These are phyloP conservation scores for Montipora capricornis DNA, from an alignment of 64 coral and sea anemone genomes.

Conservation along the genomic window DNA sequence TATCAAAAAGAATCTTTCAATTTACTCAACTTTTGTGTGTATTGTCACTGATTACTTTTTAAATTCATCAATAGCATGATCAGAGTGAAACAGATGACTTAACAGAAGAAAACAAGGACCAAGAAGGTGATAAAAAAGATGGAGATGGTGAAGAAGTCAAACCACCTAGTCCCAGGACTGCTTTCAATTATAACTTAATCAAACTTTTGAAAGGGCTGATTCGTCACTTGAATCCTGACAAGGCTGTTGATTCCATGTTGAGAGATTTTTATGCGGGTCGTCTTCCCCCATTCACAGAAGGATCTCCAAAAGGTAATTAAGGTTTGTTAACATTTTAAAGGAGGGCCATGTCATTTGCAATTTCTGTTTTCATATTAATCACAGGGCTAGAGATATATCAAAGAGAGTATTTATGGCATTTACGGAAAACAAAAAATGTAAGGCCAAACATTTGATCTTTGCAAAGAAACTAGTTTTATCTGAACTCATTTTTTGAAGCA, in stretches of 20 bases:
- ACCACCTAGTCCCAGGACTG: constrained; percentile 39
- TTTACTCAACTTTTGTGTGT: neutral
- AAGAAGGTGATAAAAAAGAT: constrained; percentile 29
- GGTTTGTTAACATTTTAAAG: neutral
- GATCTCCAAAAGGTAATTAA: constrained; percentile 32
- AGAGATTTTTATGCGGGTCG: constrained; percentile 50
- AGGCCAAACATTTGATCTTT: no score
- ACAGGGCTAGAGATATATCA: no score
- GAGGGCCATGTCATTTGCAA: no score
- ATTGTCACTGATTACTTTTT: neutral
- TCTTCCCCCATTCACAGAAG: neutral
- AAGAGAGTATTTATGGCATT: no score
- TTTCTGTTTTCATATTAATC: no score
- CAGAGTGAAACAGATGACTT: constrained; percentile 46
- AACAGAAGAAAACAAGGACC: constrained; percentile 20
- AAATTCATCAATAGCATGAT: constrained; percentile 13
- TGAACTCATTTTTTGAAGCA: no score
- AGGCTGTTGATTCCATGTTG: constrained; percentile 66
- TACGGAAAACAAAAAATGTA: no score
- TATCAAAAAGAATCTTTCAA: no score
- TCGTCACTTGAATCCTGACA: constrained; percentile 74
- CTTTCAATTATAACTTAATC: constrained; percentile 60
- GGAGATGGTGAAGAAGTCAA: neutral
- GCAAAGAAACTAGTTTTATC: no score
- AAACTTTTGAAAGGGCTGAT: constrained; percentile 62